Base-by-base conservation (phyloP, 2,888 invertebrate genomes). In the Clivina fossor region DNA sequence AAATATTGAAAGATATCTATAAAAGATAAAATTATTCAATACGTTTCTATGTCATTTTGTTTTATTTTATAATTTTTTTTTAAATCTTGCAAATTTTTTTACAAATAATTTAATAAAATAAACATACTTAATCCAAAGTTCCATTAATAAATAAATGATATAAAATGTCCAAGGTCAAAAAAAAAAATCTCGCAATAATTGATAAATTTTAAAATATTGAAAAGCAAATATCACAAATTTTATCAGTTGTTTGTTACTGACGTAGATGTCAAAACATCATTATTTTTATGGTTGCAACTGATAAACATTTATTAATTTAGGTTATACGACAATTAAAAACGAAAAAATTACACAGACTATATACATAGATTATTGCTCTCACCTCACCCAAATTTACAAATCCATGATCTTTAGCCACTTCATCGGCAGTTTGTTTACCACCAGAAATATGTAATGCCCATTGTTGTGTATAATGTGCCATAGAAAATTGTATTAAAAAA, bases 381-480 rank as follows among this genome's bases (percentile, higher is more conserved):
- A 92, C 93, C 88, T 88, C 82, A 81, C 90, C 90, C 74, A 87
- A 79, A 77, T 90, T 88, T 74, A 81, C 76, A 80, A 90, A 93
- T 65, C 90, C 93, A 74, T 93, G 87, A 70, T 89, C 88, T 61
- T 70, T 73, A 55, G 93, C 93, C 37, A 93, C 85, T 32, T 78
- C 76, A 67, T 87, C 83, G 33, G 90, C 93, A 53, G 82, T 79
- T 40, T 74, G 71, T 32, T 78, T 75, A 62, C 80, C 80, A 58
- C 82, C 85, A 16, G 84, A 83, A 68, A 93, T 84, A 69, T 90
- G 86, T 57, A 91, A 87, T 59, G 91, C 93, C 90, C 90, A 92
- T 74, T 90, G 88, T 72, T 88, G 86, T 61, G 88, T 86, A 72
- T 82, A 92, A 69, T 85, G 84, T 44, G 70, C 67, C 35, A 30